Evolutionary conservation across 2,113 vertebrate genomes (phyloP), one percentile per base, ranked within the genome.

Genomic region (Pogonocichla stellata): DNA sequence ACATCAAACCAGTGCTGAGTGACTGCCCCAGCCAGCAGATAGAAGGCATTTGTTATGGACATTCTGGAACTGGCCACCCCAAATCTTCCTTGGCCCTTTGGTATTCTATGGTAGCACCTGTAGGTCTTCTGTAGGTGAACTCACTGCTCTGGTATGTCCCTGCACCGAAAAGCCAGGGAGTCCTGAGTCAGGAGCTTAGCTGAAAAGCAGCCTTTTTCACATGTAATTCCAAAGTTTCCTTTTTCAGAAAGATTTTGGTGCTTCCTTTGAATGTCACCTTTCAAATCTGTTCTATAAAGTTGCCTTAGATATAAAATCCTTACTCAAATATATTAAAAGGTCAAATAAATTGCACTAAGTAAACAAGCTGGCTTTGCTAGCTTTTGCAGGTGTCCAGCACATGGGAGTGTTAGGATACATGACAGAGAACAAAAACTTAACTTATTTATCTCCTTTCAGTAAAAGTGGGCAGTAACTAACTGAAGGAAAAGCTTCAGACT

Each of bases 291-390:
- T 94, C 90, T 95, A 88, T 80, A 84, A 93, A 96, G 94, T 95
- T 95, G 80, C 92, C 82, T 95, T 86, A 90, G 90, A 60, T 96
- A 96, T 90, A 96, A 96, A 97, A 97, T 97, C 95, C 95, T 97
- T 97, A 96, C 90, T 97, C 81, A 98, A 97, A 97, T 96, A 97
- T 96, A 97, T 97, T 96, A 96, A 90, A 97, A 95, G 96, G 96
- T 97, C 96, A 97, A 97, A 96, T 97, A 97, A 98, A 96, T 97
- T 90, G 88, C 60, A 38, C 61, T 96, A 94, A 93, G 82, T 81
- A 95, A 97, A 97, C 91, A 97, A 92, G 95, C 86, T 71, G 88
- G 87, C 78, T 95, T 73, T 88, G 94, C 92, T 92, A 86, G 92
- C 91, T 96, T 97, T 97, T 94, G 94, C 95, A 97, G 96, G 95